Conservation (phyloP, 2,888 invertebrate species). For the Strigamia crassipes region DNA sequence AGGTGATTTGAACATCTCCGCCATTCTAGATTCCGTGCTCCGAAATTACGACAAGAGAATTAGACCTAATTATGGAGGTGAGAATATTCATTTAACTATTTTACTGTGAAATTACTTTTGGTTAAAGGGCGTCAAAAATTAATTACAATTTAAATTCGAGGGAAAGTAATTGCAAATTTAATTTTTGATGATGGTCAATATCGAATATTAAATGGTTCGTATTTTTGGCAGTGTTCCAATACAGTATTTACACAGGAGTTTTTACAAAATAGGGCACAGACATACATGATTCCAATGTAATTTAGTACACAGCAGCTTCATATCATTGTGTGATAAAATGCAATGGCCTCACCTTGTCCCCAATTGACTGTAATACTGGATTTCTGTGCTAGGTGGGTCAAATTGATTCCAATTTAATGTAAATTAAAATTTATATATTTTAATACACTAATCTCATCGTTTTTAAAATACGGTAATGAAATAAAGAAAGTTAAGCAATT, state of each 20-base stretch:
- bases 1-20: conserved; percentile 86
- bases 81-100: conserved; percentile 58
- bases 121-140: background rate
- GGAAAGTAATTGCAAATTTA: background rate
- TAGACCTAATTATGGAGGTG: conserved; percentile 98
- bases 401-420: background rate
- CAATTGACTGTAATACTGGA: background rate
- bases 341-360: background rate
- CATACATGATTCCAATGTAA: background rate
- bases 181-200: background rate
- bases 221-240: background rate
- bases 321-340: background rate
- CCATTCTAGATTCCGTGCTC: conserved; percentile 92
- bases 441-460: background rate
- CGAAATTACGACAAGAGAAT: conserved; percentile 98
- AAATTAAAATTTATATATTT: background rate
- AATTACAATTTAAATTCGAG: background rate
- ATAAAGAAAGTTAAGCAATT: too few relatives aligned
- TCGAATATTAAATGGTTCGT: background rate
- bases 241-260: background rate
- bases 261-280: background rate
- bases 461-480: too few relatives aligned
- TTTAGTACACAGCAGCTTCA: background rate
- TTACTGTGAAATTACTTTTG: background rate
- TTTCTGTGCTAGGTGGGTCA: background rate